Evolutionary conservation across 2,797 vertebrate genomes (phyloP), one percentile per base, ranked within the genome.

Genomic region (Valencia hispanica): DNA sequence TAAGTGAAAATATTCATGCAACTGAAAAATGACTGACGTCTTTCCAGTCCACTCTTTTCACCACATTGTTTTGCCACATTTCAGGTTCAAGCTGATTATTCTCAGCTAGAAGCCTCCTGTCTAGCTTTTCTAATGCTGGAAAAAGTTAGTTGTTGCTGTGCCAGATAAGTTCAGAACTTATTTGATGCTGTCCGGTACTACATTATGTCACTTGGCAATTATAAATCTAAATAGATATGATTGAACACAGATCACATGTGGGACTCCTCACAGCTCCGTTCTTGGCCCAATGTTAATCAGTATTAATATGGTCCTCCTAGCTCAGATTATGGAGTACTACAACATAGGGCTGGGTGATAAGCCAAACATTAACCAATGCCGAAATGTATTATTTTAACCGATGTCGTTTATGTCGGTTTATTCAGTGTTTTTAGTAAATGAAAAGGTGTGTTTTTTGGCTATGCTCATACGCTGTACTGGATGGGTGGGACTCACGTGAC

Each of bases 1-100:
- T 48, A 68, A 59, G n/a, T 82, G 47, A 70, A 63, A 80, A 78
- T n/a, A 55, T 69, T 25, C 1, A 10, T 43, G 77, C 32, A 59
- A 70, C 69, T n/a, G 71, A 77, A 80, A 59, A 82, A 84, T 74
- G 78, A 74, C 80, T 70, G 39, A 25, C 2, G 20, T 10, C 32
- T 41, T 66, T 6, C 36, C 4, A n/a, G 4, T 66, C 5, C 6
- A 5, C 39, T 14, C 30, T 79, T 70, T 45, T 69, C 73, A 68
- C 59, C 66, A 41, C 20, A 4, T 51, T 15, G 12, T 48, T 18
- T 6, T 68, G 45, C 17, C 51, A 25, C 51, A 25, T 79, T 73
- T 86, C 74, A 84, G n/a, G 72, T 78, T 72, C 32, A 71, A 66
- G 22, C 4, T 2, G 11, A 41, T 11, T 39, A n/a, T 66, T 43